Evolutionary conservation across 2,113 vertebrate genomes (phyloP).

Genomic region (Syrmaticus mikado): DNA sequence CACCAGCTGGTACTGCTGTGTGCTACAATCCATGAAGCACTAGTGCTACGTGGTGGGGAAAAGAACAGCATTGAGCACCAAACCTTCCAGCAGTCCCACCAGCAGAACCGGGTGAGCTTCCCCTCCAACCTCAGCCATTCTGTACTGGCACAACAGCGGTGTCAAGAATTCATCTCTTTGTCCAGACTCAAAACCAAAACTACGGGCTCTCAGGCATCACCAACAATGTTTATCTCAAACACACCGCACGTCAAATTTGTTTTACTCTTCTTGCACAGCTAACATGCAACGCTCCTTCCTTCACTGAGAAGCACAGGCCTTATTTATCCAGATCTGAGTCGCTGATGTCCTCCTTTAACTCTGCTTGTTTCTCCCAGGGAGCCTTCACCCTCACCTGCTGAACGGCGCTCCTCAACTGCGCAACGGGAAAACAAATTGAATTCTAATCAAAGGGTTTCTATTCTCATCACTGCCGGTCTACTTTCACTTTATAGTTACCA

Average conservation of each 20-base stretch:
- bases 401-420: background rate
- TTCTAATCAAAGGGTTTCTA: conserved; percentile 55
- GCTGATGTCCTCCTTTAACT: background rate
- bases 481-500: conserved; percentile 28
- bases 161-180: background rate
- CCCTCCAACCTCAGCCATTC: too few species aligned
- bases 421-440: background rate
- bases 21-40: background rate
- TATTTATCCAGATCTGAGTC: background rate
- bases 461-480: conserved; percentile 35
- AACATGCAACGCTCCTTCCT: background rate
- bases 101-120: too few species aligned
- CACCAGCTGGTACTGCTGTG: background rate
- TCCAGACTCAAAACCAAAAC: background rate
- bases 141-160: background rate
- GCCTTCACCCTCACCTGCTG: conserved; percentile 25
- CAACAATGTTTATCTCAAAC: background rate
- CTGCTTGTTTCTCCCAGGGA: conserved; percentile 25
- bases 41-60: background rate
- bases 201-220: background rate
- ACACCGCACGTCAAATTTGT: background rate
- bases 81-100: background rate
- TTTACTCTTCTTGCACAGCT: background rate
- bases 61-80: accelerated
- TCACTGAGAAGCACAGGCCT: background rate